A percentile compares a stretch with the other conserved stretches of the same genome.
Evolutionary conservation across 2,888 invertebrate genomes (phyloP).

Genomic region (Willowsia nigromaculata): DNA sequence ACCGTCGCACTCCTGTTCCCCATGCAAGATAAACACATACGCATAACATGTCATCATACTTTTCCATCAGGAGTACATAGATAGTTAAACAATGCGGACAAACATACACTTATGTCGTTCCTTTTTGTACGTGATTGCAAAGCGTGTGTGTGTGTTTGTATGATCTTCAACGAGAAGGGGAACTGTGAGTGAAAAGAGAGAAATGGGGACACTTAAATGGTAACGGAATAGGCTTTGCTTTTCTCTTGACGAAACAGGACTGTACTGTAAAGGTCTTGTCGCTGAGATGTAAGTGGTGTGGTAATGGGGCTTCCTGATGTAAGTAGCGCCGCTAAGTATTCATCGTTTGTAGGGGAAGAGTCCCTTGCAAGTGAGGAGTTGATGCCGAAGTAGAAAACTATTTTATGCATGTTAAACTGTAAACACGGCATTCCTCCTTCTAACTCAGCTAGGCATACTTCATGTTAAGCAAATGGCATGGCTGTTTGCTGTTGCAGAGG

Average conservation of each 20-base stretch:
- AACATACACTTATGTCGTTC: neutral
- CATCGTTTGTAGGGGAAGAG: neutral
- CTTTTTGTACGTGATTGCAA: neutral
- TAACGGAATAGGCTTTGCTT: neutral
- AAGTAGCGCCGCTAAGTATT: neutral
- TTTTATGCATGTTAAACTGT: neutral
- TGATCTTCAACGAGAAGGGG: neutral
- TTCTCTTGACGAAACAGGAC: no score
- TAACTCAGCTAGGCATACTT: neutral
- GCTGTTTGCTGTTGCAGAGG: neutral
- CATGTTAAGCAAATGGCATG: neutral
- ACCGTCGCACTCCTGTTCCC: neutral
- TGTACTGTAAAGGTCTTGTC: neutral
- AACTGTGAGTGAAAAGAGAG: neutral
- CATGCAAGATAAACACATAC: slow-evolving; percentile 2
- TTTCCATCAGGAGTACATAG: neutral
- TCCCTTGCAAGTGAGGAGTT: neutral
- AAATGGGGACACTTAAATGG: neutral
- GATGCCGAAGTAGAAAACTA: neutral
- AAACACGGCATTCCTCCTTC: neutral
- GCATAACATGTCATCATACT: slow-evolving; percentile 7
- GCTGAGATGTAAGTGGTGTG: neutral
- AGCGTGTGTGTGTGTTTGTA: neutral
- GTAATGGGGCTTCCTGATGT: neutral
- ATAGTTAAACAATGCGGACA: neutral